Evolutionary conservation across 2,888 invertebrate species (phyloP).

Genomic region (Carabus problematicus): DNA sequence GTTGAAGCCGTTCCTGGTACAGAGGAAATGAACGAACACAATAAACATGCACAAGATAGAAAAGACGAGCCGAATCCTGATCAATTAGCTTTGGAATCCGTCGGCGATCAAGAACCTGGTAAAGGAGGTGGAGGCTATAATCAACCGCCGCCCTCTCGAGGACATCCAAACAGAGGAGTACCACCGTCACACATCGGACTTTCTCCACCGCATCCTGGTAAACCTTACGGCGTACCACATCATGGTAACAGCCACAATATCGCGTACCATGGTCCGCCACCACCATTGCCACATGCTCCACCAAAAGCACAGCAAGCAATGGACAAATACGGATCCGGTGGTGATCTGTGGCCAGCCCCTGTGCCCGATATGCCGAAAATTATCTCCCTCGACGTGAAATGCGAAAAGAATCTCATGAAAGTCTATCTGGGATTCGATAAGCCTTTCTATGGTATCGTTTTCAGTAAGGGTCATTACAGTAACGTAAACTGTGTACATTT

Average conservation of each 20-base stretch:
- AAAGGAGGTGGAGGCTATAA: conserved; percentile 53
- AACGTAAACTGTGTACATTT: conserved; percentile 91
- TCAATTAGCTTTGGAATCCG: conserved; percentile 75
- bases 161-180: conserved; percentile 60
- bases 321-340: conserved; percentile 59
- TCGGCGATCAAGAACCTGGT: conserved; percentile 65
- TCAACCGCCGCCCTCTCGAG: conserved; percentile 60
- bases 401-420: conserved; percentile 93
- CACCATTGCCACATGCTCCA: conserved; percentile 61
- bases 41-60: conserved; percentile 57
- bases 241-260: conserved; percentile 60
- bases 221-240: conserved; percentile 64
- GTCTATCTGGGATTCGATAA: conserved; percentile 93
- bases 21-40: conserved; percentile 64
- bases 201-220: conserved; percentile 54
- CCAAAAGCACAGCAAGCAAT: conserved; percentile 54
- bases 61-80: conserved; percentile 71
- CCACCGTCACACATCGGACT: conserved; percentile 51
- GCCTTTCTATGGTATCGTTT: conserved; percentile 94
- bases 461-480: conserved; percentile 93
- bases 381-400: conserved; percentile 89
- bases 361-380: conserved; percentile 93
- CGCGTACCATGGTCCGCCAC: conserved; percentile 77
- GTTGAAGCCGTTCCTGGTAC: conserved; percentile 67
- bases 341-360: conserved; percentile 86